These are phyloP conservation scores for Syngnathus typhle DNA, from an alignment of 2,113 vertebrate genomes.

Conservation along the genomic window DNA sequence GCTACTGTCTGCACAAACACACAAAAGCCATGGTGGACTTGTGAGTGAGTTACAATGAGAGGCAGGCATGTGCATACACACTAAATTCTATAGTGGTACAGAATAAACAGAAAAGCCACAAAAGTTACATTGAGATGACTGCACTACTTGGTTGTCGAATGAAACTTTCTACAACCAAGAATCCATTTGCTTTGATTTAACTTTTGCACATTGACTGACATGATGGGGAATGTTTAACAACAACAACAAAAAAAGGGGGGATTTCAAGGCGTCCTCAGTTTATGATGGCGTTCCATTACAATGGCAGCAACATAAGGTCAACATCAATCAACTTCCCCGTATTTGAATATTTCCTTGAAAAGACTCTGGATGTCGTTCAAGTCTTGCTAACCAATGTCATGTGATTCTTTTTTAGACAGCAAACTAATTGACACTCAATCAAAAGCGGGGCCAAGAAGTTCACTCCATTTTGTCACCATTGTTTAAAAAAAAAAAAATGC, in stretches of 20 bases:
- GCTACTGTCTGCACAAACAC: slow-evolving; percentile 58
- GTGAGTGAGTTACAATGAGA: not conserved
- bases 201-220: not conserved
- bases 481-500: not conserved
- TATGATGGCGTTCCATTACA: too few relatives aligned
- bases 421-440: not conserved
- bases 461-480: not conserved
- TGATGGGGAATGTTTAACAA: not conserved
- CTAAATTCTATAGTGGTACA: too few relatives aligned
- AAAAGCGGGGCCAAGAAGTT: not conserved
- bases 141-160: not conserved
- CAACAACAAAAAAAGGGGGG: too few relatives aligned
- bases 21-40: slow-evolving; percentile 11
- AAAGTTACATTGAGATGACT: not conserved
- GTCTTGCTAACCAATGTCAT: not conserved
- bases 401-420: not conserved
- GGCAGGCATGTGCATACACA: not conserved
- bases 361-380: not conserved
- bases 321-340: not conserved
- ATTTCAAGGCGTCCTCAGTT: too few relatives aligned
- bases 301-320: not conserved
- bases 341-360: not conserved
- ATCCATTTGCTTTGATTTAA: not conserved
- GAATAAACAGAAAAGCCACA: too few relatives aligned
- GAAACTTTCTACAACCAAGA: not conserved